Evolutionary conservation across 2,888 invertebrate species (phyloP), one percentile per base, ranked within the genome.

Genomic region (Clepsis dumicolana): DNA sequence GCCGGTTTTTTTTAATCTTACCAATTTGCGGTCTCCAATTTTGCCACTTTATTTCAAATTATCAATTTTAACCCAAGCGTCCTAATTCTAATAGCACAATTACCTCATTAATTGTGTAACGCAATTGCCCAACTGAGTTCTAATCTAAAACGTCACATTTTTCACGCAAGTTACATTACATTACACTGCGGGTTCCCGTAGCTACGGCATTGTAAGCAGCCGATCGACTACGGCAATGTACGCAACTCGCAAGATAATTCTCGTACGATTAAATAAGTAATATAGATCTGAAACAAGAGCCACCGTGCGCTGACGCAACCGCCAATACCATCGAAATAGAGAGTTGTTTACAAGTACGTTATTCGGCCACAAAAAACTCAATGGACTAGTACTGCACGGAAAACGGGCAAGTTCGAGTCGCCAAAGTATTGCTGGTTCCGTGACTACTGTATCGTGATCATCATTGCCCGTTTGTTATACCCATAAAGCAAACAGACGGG

Each of bases 291-390:
- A 61, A 54, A 61, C 53, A 48, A 48, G 29, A 32, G 54, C 32
- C 65, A 27, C 60, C 18, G 50, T 44, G 44, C 44, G 8, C 41
- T 65, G 60, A 53, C 57, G 62, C 52, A 64, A 65, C 54, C 65
- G 18, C 44, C 7, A 29, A 29, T 75, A 56, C 44, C 67, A 76
- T 77, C 74, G 87, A 88, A 88, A 87, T 83, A 83, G 87, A 88
- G 87, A 88, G 87, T 88, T 87, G 85, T 88, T 88, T 87, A 85
- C 83, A 83, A 38, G n/a, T 38, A 38, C 38, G 41, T 24, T 12
- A 63, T 14, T 41, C 53, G 24, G 66, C 29, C 16, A 32, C 53
- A 68, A 68, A 64, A 68, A 67, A 29, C 8, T 59, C 59, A 53
- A 63, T 53, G 63, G 38, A 35, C 29, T 32, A 18, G 63, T 57